Base-by-base conservation (phyloP, 2,797 vertebrate genomes). In the Malacoraja senta region DNA sequence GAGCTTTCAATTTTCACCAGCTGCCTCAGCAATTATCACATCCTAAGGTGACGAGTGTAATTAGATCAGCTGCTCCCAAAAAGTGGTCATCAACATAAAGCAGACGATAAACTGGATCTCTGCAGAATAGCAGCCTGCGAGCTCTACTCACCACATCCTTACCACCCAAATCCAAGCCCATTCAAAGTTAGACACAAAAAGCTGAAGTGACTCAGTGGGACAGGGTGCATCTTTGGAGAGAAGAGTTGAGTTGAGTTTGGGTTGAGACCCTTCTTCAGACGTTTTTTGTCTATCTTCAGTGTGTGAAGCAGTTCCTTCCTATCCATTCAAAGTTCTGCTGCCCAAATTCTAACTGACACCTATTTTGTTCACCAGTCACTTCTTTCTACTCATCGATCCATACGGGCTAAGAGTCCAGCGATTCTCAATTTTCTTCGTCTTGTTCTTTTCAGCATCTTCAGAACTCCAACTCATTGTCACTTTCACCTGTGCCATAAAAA, bases 61-160 rank as follows among this genome's bases (percentile, higher is more conserved):
- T 61, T n/a, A n/a, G 81, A 84, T 84, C 81, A 84, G 81, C 29
- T 61, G 81, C 81, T 61, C 81, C 81, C 81, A 84, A 61, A 58
- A 61, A 21, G 26, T 84, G 24, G 53, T 84, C 81, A n/a, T 61
- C 58, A 61, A 24, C 29, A 84, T 26, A 58, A 61, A 61, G 24
- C 44, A 84, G 79, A 8, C n/a, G n/a, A 13, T 4, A 13, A 78
- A 2, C 29, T 32, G 9, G 76, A n/a, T 13, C n/a, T n/a, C 2
- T 35, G 29, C n/a, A 13, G 12, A 78, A 13, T 15, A 2, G 12
- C 29, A 78, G 77, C n/a, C n/a, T 32, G 77, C 3, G 79, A 19
- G 79, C 38, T 35, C 35, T 24, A 58, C 44, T 15, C 83, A 84
- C 21, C 81, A 58, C 44, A 12, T 26, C 53, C 53, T 29, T 53